Conservation (phyloP, 2,113 vertebrate genomes). For the Oceanites oceanicus region DNA sequence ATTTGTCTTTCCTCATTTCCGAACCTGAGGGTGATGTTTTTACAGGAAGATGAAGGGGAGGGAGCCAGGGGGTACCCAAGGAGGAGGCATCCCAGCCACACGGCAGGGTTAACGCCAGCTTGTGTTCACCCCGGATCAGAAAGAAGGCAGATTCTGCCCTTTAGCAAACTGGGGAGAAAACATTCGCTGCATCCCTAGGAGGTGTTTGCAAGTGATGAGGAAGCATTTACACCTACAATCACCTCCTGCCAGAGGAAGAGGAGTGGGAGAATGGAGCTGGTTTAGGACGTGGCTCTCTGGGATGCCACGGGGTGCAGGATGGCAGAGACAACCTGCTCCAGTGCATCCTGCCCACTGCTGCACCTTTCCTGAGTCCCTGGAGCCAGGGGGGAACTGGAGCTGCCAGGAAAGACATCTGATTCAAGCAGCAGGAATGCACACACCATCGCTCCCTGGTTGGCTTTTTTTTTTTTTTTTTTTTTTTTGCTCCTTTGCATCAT, state of each 20-base stretch:
- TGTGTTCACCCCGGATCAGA: not conserved
- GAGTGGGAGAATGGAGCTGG: not conserved
- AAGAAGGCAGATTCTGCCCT: not conserved
- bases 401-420: not conserved
- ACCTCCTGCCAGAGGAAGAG: not conserved
- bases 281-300: not conserved
- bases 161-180: not conserved
- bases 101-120: not conserved
- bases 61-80: not conserved
- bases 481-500: not conserved
- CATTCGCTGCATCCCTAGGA: not conserved
- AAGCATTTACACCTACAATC: not conserved
- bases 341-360: not conserved
- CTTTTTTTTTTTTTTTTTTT: too few relatives aligned
- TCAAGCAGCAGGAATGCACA: slow-evolving; percentile 5
- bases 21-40: not conserved
- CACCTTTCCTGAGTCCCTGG: not conserved
- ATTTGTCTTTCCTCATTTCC: not conserved
- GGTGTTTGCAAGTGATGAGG: fast-evolving
- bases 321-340: fast-evolving
- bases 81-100: not conserved
- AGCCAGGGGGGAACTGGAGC: not conserved
- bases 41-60: not conserved
- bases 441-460: not conserved
- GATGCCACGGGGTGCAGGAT: fast-evolving